Evolutionary conservation across 2,888 invertebrate genomes (phyloP).

Genomic region (Congeria kusceri): DNA sequence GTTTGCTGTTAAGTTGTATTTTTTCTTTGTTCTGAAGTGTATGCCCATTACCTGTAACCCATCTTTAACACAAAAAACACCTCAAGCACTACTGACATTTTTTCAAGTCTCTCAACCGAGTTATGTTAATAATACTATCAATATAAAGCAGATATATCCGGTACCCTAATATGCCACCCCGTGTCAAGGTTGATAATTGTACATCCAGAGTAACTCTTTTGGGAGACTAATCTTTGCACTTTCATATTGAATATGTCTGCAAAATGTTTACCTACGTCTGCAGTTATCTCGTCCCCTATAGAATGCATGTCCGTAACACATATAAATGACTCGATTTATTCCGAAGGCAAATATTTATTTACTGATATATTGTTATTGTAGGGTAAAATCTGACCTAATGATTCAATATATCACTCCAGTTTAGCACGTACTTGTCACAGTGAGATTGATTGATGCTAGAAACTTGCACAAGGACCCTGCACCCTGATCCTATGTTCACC

Average conservation of each 20-base stretch:
- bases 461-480: background rate
- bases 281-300: background rate
- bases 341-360: slow-evolving; percentile 42
- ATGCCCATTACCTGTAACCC: too few species aligned
- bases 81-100: too few species aligned
- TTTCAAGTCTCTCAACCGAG: too few species aligned
- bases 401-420: slow-evolving; percentile 33
- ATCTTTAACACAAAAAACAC: too few species aligned
- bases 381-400: slow-evolving; percentile 19
- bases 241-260: slow-evolving; percentile 6
- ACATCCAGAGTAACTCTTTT: background rate
- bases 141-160: too few species aligned
- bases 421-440: slow-evolving; percentile 32
- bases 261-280: slow-evolving; percentile 4
- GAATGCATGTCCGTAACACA: slow-evolving; percentile 6
- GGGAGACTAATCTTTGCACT: slow-evolving; percentile 2
- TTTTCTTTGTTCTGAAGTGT: too few species aligned
- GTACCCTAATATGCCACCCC: too few species aligned
- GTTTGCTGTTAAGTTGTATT: too few species aligned
- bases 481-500: too few species aligned
- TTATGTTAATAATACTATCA: too few species aligned
- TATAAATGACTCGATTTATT: slow-evolving; percentile 41
- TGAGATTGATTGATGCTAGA: slow-evolving; percentile 25
- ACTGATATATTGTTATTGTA: slow-evolving; percentile 26
- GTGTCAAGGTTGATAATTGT: too few species aligned